Conservation (phyloP, 2,888 invertebrate species). For the Eilema sororculum region DNA sequence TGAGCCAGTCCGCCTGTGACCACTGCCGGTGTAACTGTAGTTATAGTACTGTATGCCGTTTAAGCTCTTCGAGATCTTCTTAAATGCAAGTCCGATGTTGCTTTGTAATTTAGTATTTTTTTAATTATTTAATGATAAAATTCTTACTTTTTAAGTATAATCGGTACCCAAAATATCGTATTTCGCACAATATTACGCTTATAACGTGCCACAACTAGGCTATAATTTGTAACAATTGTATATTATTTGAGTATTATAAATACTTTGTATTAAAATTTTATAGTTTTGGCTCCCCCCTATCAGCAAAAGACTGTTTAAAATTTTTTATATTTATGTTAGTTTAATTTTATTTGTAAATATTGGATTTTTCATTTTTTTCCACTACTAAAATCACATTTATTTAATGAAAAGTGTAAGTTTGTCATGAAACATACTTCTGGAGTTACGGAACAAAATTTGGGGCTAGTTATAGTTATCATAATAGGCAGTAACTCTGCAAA, state of each 20-base stretch:
- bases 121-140: not conserved
- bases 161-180: constrained; percentile 26
- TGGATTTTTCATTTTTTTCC: constrained; percentile 32
- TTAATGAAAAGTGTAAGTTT: constrained; percentile 3
- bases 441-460: not conserved
- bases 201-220: constrained; percentile 51
- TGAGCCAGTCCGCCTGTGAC: too few relatives aligned
- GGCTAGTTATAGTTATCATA: too few relatives aligned
- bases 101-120: not conserved
- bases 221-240: constrained; percentile 38
- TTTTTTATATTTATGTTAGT: constrained; percentile 41
- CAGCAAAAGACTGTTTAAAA: constrained; percentile 42
- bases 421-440: not conserved
- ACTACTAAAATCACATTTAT: constrained; percentile 46
- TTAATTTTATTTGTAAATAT: constrained; percentile 51
- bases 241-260: constrained; percentile 47
- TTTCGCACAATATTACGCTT: constrained; percentile 46
- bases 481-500: not conserved
- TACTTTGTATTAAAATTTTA: constrained; percentile 42
- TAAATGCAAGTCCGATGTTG: not conserved
- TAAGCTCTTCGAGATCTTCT: not conserved
- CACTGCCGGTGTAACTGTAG: too few relatives aligned
- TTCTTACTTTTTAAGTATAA: not conserved
- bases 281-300: constrained; percentile 36
- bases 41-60: too few relatives aligned